These are phyloP conservation scores for Hirudo medicinalis DNA, from an alignment of 1,140 invertebrate species.

Conservation along the genomic window DNA sequence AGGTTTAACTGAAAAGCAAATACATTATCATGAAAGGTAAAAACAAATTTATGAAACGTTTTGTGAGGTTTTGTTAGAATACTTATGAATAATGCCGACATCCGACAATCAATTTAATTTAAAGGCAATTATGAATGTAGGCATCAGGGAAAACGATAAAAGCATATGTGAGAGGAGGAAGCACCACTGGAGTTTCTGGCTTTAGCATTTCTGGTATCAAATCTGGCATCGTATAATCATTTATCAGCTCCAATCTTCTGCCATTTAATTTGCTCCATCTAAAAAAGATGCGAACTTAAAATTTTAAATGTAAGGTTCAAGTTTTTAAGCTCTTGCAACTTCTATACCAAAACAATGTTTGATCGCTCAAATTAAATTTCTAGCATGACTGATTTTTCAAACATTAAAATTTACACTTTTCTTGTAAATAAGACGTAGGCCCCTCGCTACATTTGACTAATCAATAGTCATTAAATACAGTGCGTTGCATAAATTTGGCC, in stretches of 20 bases:
- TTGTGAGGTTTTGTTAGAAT: no score
- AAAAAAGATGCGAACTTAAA: slow-evolving; percentile 2
- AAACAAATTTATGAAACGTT: no score
- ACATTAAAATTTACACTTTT: no score
- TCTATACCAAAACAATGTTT: not conserved
- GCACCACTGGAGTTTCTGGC: not conserved
- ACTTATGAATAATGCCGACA: no score
- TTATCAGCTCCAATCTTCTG: slow-evolving; percentile 3
- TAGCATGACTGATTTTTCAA: no score
- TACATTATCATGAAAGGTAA: no score
- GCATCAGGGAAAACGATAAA: slow-evolving; percentile 21
- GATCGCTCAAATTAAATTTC: no score
- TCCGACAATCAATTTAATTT: not conserved
- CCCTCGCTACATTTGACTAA: no score
- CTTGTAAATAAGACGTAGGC: no score
- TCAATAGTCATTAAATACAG: no score
- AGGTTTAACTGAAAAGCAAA: no score
- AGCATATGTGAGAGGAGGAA: slow-evolving; percentile 19
- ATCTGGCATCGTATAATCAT: slow-evolving; percentile 16
- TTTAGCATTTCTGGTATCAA: not conserved
- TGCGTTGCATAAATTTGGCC: no score
- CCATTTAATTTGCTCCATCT: slow-evolving; percentile 20
- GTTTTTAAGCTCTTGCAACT: not conserved
- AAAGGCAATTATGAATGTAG: slow-evolving; percentile 15
- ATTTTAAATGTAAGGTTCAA: slow-evolving; percentile 3